Conservation (phyloP, 1,140 invertebrate genomes). For the Drosophila seguyi region DNA sequence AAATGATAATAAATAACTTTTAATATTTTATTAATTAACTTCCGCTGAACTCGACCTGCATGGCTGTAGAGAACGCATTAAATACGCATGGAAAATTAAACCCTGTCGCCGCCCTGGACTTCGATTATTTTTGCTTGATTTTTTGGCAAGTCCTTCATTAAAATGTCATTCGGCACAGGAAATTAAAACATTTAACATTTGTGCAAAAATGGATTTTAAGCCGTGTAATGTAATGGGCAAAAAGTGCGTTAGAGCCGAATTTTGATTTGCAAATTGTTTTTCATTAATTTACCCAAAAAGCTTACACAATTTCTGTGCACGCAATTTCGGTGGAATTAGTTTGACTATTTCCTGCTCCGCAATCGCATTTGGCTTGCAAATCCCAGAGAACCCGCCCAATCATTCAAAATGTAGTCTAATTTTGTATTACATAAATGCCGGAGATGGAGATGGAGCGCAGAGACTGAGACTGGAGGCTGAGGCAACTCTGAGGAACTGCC, state of each 20-base stretch:
- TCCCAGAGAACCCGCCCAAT: slow-evolving; percentile 51
- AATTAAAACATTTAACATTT: slow-evolving; percentile 80
- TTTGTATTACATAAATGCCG: slow-evolving; percentile 78
- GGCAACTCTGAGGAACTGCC: slow-evolving; percentile 33
- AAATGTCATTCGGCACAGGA: slow-evolving; percentile 82
- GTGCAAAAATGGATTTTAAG: slow-evolving; percentile 45
- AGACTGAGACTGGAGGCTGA: slow-evolving; percentile 25
- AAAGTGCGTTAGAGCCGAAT: slow-evolving; percentile 52
- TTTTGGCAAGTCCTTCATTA: slow-evolving; percentile 80
- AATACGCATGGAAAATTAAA: slow-evolving; percentile 82
- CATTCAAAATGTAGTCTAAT: slow-evolving; percentile 81
- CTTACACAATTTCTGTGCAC: slow-evolving; percentile 41
- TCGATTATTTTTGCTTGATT: slow-evolving; percentile 45
- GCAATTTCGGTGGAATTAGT: slow-evolving; percentile 43
- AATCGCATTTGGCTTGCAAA: slow-evolving; percentile 76
- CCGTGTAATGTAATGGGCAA: slow-evolving; percentile 47
- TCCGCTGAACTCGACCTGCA: slow-evolving; percentile 58
- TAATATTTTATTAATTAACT: slow-evolving; percentile 84
- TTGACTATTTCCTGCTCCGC: slow-evolving; percentile 57
- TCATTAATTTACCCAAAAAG: slow-evolving; percentile 41
- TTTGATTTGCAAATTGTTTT: slow-evolving; percentile 38
- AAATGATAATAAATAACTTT: slow-evolving; percentile 83
- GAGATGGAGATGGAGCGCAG: slow-evolving; percentile 15
- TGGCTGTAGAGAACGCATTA: slow-evolving; percentile 50
- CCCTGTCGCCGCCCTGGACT: slow-evolving; percentile 29